Evolutionary conservation across 2,113 vertebrate genomes (phyloP).

Genomic region (Tragulus kanchil): DNA sequence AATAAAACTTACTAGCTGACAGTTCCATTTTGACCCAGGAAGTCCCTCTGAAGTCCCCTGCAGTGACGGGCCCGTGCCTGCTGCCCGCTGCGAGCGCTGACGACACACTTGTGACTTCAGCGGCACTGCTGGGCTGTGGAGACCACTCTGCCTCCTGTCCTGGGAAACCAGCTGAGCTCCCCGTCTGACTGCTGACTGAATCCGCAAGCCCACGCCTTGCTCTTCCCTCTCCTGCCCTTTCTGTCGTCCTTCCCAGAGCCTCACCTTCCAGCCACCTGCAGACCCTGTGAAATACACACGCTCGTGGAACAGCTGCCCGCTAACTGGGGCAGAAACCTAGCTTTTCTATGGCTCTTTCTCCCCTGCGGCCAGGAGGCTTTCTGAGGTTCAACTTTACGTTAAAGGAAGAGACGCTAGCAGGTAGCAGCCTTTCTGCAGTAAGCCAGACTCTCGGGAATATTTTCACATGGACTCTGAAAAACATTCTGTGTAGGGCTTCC

Average conservation of each 20-base stretch:
- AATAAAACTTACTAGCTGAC: too few relatives aligned
- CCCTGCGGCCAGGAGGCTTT: accelerated
- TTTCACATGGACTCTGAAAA: neutral
- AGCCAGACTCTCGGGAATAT: accelerated
- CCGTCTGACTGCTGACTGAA: neutral
- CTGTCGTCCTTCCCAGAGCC: too few relatives aligned
- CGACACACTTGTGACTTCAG: accelerated
- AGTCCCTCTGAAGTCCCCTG: neutral
- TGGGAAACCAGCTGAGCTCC: neutral
- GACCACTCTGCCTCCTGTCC: accelerated
- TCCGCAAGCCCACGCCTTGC: accelerated
- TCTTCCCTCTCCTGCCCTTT: neutral
- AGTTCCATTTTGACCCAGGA: neutral
- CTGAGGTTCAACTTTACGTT: accelerated
- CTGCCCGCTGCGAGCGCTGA: accelerated
- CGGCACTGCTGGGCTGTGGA: accelerated
- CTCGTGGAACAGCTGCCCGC: accelerated
- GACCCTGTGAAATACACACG: accelerated
- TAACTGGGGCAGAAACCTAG: accelerated
- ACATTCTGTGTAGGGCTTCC: neutral
- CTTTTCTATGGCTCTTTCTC: neutral
- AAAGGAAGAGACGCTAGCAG: neutral
- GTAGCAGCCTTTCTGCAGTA: accelerated
- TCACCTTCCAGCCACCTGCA: neutral
- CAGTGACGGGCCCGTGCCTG: accelerated